Percentiles rank a stretch among this genome's conserved stretches.
phyloP scores from a whole-genome alignment of 30 jellyfish, hydroid and myxozoan species.

The Pelagia noctiluca region DNA sequence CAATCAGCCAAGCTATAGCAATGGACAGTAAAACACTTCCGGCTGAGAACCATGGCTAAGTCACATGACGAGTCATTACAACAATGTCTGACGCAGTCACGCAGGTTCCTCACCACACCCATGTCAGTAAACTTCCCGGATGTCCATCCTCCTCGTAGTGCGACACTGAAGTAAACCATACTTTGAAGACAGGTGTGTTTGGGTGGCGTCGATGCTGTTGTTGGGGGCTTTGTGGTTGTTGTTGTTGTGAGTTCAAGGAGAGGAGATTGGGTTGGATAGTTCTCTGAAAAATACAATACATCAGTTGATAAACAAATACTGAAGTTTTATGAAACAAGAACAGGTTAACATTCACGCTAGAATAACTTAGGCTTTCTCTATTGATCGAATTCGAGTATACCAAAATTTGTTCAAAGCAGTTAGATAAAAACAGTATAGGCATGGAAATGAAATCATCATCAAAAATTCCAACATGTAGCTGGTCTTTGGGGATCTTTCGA shows the following conservation, averaged over 20 bases:
- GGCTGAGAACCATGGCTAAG: constrained; percentile 93
- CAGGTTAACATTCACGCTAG: too few relatives aligned
- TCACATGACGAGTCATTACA: constrained; percentile 96
- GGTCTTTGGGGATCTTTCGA: too few relatives aligned
- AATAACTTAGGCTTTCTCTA: too few relatives aligned
- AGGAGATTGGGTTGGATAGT: constrained; percentile 73
- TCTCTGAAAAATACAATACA: constrained; percentile 13
- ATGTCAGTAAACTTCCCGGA: constrained; percentile 95
- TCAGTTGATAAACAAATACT: too few relatives aligned
- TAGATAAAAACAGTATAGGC: too few relatives aligned
- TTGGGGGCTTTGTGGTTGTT: constrained; percentile 62
- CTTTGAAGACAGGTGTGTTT: constrained; percentile 88
- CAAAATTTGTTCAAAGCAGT: too few relatives aligned
- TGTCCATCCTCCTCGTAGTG: constrained; percentile 98
- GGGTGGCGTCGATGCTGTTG: constrained; percentile 78
- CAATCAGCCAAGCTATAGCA: constrained; percentile 92
- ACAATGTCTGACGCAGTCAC: constrained; percentile 90
- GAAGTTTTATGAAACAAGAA: too few relatives aligned
- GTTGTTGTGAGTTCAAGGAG: constrained; percentile 62
- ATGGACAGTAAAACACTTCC: constrained; percentile 91
- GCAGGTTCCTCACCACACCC: constrained; percentile 86
- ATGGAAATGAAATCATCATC: too few relatives aligned
- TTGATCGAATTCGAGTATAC: too few relatives aligned
- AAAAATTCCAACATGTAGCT: too few relatives aligned
- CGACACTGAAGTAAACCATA: constrained; percentile 95